Base-by-base conservation (phyloP, 2,113 vertebrate species). In the Mohoua ochrocephala region DNA sequence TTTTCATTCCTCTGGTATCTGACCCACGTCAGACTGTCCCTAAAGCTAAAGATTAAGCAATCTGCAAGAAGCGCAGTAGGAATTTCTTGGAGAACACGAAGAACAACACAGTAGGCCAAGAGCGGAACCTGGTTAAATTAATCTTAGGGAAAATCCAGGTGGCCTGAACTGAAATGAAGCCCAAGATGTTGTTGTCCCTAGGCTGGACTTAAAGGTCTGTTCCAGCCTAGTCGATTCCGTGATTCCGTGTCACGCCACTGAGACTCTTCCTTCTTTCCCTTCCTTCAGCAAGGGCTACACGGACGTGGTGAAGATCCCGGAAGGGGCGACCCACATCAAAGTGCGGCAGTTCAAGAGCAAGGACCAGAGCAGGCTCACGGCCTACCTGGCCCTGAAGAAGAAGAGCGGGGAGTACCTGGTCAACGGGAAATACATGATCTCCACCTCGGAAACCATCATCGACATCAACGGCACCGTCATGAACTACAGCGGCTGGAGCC, bases 401-500 rank as follows among this genome's bases (percentile, higher is more conserved):
- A 98, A 99, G 74, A 98, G 91, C 0, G 98, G 98, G 56, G 99
- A 99, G 69, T 99, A 99, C 97, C 98, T 99, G 81, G 98, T 99
- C 35, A 99, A 99, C 8, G 99, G 99, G 10, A 99, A 99, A 84
- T 99, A 99, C 56, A 99, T 99, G 99, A 99, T 99, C 98, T 99
- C 99, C 96, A 99, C 99, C 57, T 99, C 99, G 0, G 99, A 99
- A 96, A 99, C 98, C 3, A 98, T 99, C 97, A 98, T 99, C 52
- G 98, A 99, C 19, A 97, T 99, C 98, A 99, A 99, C 0, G 99
- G 99, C 44, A 99, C 99, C 3, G 98, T 99, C 85, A 98, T 99
- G 95, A 99, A 99, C 98, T 99, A 99, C 97, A 99, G 99, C 1
- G 99, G 99, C 31, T 99, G 99, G 99, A 99, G 99, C 95, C 99